Conservation (phyloP, 2,888 invertebrate species). For the Dione vanillae region DNA sequence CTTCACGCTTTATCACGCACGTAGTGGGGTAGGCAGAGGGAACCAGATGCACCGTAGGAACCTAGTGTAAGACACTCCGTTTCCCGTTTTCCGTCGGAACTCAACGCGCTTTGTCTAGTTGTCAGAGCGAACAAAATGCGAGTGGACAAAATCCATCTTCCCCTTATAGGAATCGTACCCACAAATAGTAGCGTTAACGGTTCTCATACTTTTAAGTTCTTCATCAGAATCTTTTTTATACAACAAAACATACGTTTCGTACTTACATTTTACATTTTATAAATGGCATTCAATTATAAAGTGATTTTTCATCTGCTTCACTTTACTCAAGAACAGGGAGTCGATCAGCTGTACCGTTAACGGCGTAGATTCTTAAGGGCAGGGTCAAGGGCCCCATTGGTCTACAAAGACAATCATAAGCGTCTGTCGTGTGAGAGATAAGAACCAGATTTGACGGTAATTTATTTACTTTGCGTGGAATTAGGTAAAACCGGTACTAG, state of each 20-base stretch:
- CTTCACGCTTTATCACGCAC: no score
- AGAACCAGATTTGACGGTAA: conserved; percentile 24
- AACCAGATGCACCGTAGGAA: no score
- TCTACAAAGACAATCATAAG: conserved; percentile 26
- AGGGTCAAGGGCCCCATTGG: conserved; percentile 34
- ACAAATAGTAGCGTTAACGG: no score
- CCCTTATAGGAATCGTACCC: no score
- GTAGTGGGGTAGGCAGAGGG: no score
- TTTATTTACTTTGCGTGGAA: conserved; percentile 27
- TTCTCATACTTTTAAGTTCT: neutral
- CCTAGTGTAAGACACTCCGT: no score
- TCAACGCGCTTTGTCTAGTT: no score
- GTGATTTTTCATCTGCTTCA: conserved; percentile 11
- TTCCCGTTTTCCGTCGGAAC: no score
- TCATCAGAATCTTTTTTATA: no score
- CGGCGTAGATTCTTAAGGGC: conserved; percentile 17
- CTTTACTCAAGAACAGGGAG: conserved; percentile 6
- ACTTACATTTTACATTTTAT: conserved; percentile 1
- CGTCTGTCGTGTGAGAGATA: conserved; percentile 26
- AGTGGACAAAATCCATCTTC: no score
- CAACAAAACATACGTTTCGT: neutral
- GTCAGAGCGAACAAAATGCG: no score
- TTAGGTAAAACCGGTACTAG: conserved; percentile 5
- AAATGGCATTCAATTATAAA: conserved; percentile 12
- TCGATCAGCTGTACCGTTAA: conserved; percentile 27